phyloP scores from a whole-genome alignment of 2,113 vertebrate species.

The Cynoglossus semilaevis region DNA sequence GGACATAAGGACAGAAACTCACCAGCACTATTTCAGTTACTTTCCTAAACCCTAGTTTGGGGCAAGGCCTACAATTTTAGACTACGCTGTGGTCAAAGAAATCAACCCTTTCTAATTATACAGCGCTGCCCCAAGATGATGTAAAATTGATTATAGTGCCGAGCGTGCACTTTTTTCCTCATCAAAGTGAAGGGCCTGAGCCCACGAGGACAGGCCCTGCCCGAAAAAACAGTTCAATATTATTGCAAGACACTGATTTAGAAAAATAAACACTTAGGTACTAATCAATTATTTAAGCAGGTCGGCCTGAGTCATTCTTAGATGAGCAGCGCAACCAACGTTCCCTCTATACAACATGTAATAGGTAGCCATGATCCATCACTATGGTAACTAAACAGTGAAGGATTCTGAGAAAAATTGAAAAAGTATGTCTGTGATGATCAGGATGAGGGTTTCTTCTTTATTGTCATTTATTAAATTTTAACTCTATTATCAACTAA shows the following conservation, averaged over 20 bases:
- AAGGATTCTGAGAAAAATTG: too few species aligned
- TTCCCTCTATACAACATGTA: conserved; percentile 1
- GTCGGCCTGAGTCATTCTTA: conserved; percentile 25
- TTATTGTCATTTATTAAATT: too few species aligned
- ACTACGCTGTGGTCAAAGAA: conserved; percentile 72
- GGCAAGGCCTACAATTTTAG: conserved; percentile 76
- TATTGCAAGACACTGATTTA: conserved; percentile 60
- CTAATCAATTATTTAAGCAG: conserved; percentile 50
- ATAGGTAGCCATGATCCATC: background rate
- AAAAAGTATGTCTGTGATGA: too few species aligned
- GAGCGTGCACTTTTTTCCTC: conserved; percentile 58
- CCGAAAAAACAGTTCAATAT: conserved; percentile 59
- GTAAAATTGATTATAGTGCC: conserved; percentile 77
- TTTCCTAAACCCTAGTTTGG: conserved; percentile 60
- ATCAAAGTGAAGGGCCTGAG: conserved; percentile 67
- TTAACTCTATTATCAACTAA: too few species aligned
- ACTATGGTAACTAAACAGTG: too few species aligned
- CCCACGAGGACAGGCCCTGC: conserved; percentile 57
- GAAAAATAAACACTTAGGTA: conserved; percentile 52
- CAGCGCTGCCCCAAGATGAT: conserved; percentile 62
- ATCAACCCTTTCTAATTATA: conserved; percentile 78
- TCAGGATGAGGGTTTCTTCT: too few species aligned
- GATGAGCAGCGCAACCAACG: conserved; percentile 23
- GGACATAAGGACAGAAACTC: conserved; percentile 60
- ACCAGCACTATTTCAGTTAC: conserved; percentile 68